Evolutionary conservation across 2,797 vertebrate genomes (phyloP), one percentile per base, ranked within the genome.

Genomic region (Mus minutoides): DNA sequence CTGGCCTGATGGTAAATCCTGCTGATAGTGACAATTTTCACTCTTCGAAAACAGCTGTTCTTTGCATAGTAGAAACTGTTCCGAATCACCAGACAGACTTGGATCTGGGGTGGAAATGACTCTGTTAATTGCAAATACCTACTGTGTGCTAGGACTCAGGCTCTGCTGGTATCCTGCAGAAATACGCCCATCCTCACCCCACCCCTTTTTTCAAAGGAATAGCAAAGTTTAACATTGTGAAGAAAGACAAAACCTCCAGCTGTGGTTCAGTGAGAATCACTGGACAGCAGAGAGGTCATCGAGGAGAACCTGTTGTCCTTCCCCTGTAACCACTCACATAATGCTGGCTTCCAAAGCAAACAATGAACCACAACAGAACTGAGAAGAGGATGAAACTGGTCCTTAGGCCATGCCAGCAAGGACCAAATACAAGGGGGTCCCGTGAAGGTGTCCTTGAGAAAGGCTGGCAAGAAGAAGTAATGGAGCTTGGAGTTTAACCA

Each of bases 1-100:
- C 85, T n/a, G 31, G 31, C n/a, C 77, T 88, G 71, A 69, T 22
- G 29, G 69, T 75, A 49, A 37, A 80, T 80, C 34, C 11, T 26
- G 29, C 19, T 29, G 54, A 93, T 24, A 43, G 34, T 29, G 54
- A 93, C 29, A 43, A 29, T 49, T 91, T 94, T 95, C 83, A 86
- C 29, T 69, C 22, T 58, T 52, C 29, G 13, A 73, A 29, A 91
- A 67, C 49, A 84, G n/a, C 21, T 37, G 80, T 10, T 83, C 58
- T 91, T 76, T 71, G 26, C 24, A 37, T 37, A 77, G 9, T 12
- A 89, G 52, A 87, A 86, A 87, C 24, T 85, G 14, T 62, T 73
- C 37, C 97, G 75, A 80, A 67, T 96, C 56, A 64, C 73, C 95
- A 84, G 37, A 69, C 31, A 88, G 85, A 76, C 77, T n/a, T n/a